Evolutionary conservation across 2,797 vertebrate genomes (phyloP), one percentile per base, ranked within the genome.

Genomic region (Odontamblyopus lacepedii): DNA sequence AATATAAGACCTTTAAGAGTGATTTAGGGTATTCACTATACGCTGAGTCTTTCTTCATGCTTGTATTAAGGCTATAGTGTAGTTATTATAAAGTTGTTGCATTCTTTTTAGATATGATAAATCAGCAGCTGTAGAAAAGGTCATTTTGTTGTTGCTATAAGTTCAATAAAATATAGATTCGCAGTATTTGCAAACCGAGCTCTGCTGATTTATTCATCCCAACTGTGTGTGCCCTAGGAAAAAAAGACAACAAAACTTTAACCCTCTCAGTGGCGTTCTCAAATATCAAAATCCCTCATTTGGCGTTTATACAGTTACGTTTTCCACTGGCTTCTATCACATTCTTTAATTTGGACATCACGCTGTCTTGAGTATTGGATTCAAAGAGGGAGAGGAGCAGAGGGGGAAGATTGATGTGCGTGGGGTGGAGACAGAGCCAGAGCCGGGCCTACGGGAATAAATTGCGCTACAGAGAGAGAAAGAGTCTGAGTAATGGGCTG

Each of bases 281-380:
- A 38, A 84, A 81, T 83, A 85, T 69, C 76, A 15, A 79, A 83
- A 74, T 78, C 67, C 50, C 55, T 74, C 70, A 76, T 81, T 81
- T 63, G 80, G 75, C 64, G 74, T 86, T 86, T 80, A 76, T 60
- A 70, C 71, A 74, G 72, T 75, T 77, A 75, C 80, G 73, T 81
- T 74, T 76, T 74, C 68, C 51, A 79, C 77, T 69, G 65, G 71
- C 78, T 77, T 73, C 81, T 70, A 80, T 83, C 76, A 59, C 66
- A 71, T 77, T 71, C 74, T 87, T 79, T 82, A 85, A 89, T 88
- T 84, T 85, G 85, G 85, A 87, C 81, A 80, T 80, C 88, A 83
- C n/a, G 80, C 87, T 82, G 84, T 81, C 83, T 80, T 53, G 73
- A 73, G 83, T 74, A 82, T 90, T 79, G 74, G 79, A 83, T 83